Evolutionary conservation across 2,888 invertebrate genomes (phyloP).

Genomic region (Monopis laevigella): DNA sequence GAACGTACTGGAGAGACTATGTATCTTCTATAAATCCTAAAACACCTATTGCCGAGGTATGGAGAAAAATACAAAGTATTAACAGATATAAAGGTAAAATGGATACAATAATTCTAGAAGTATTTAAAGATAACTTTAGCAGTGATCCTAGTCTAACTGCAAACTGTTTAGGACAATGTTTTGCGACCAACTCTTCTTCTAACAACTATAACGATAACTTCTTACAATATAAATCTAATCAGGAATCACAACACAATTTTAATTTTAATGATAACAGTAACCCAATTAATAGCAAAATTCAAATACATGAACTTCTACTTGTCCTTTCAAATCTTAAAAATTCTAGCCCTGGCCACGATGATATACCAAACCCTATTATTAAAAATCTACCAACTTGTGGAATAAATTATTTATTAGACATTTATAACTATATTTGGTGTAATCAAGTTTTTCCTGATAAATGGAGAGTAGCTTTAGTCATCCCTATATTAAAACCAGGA

Average conservation of each 20-base stretch:
- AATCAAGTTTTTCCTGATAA: constrained; percentile 18
- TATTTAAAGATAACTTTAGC: neutral
- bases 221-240: constrained; percentile 1
- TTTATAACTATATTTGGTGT: constrained; percentile 5
- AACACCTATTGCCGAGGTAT: constrained; percentile 12
- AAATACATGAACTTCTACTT: constrained; percentile 14
- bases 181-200: constrained; percentile 16
- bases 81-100: neutral
- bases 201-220: constrained; percentile 16
- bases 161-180: constrained; percentile 12
- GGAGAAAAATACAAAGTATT: constrained; percentile 14
- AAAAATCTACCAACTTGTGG: constrained; percentile 16
- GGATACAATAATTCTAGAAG: neutral
- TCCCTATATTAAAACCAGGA: constrained; percentile 19
- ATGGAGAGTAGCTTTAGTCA: constrained; percentile 18
- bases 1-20: constrained; percentile 12
- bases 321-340: constrained; percentile 12
- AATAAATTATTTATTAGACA: constrained; percentile 13
- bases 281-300: neutral
- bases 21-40: constrained; percentile 14
- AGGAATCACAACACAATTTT: neutral
- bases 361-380: constrained; percentile 17
- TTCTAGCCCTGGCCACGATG: constrained; percentile 18
- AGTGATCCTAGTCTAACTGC: neutral
- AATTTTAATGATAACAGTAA: neutral